Conservation (phyloP, 1,140 invertebrate species). For the Pseudomyrmex dendroicus region DNA sequence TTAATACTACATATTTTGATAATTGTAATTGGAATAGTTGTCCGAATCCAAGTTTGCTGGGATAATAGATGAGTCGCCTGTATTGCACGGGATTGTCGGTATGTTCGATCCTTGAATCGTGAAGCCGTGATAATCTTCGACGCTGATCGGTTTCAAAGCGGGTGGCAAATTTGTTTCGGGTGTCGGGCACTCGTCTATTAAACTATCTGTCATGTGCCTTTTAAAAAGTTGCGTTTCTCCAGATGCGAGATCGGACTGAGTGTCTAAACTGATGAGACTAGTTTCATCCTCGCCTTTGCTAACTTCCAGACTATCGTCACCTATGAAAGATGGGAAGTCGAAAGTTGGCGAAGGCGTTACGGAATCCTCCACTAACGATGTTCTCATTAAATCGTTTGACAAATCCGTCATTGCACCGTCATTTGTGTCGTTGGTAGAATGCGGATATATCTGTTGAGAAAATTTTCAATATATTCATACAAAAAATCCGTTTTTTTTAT, state of each 20-base stretch:
- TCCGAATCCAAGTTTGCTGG: slow-evolving; percentile 76
- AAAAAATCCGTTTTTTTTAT: not conserved
- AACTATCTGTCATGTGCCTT: slow-evolving; percentile 75
- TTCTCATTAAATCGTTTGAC: slow-evolving; percentile 72
- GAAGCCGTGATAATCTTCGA: slow-evolving; percentile 88
- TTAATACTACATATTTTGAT: slow-evolving; percentile 73
- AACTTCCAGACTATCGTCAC: slow-evolving; percentile 78
- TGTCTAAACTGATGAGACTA: slow-evolving; percentile 86
- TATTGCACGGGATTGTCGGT: slow-evolving; percentile 90
- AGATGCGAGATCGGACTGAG: slow-evolving; percentile 80
- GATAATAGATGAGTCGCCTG: slow-evolving; percentile 86
- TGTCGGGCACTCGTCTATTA: slow-evolving; percentile 85
- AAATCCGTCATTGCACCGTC: slow-evolving; percentile 64
- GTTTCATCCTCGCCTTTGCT: slow-evolving; percentile 81
- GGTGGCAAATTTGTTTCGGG: slow-evolving; percentile 87
- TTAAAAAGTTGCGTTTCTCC: slow-evolving; percentile 72
- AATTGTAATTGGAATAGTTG: slow-evolving; percentile 72
- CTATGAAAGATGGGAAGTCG: slow-evolving; percentile 82
- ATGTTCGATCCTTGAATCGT: slow-evolving; percentile 89
- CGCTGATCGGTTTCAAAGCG: slow-evolving; percentile 84
- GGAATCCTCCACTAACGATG: slow-evolving; percentile 79
- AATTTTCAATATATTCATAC: slow-evolving; percentile 25
- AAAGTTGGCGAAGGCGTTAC: slow-evolving; percentile 83
- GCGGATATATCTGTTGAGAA: slow-evolving; percentile 72
- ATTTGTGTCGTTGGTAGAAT: slow-evolving; percentile 67